Conservation (phyloP, 2,113 vertebrate species). For the Saccopteryx leptura region DNA sequence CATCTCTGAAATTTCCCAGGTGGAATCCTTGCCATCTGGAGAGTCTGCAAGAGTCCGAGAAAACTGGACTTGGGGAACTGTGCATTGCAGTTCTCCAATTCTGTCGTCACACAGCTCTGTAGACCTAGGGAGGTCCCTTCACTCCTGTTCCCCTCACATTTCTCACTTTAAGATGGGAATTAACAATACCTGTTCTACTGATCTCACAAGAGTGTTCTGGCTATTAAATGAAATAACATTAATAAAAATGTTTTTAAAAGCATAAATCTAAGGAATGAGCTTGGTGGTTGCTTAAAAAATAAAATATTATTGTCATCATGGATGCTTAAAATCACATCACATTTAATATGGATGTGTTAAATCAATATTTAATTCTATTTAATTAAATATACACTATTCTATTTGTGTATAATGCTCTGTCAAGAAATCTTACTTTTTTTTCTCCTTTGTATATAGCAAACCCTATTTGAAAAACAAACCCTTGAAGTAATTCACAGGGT, state of each 20-base stretch:
- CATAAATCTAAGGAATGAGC: constrained; percentile 1
- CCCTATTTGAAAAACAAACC: not conserved
- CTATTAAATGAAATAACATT: constrained; percentile 34
- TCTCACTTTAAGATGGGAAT: not conserved
- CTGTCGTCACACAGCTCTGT: not conserved
- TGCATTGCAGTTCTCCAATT: not conserved
- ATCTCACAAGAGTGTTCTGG: not conserved
- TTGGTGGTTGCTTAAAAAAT: not conserved
- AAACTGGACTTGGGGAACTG: not conserved
- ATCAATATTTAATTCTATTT: no score
- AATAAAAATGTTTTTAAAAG: not conserved
- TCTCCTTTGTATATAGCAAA: not conserved
- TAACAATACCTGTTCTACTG: not conserved
- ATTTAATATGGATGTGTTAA: no score
- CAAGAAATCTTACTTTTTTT: not conserved
- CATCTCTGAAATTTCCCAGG: not conserved
- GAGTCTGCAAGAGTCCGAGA: not conserved
- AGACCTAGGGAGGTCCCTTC: not conserved
- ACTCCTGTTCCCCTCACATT: not conserved
- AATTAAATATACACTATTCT: not conserved
- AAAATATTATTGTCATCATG: constrained; percentile 20
- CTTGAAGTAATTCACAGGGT: not conserved
- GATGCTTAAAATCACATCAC: constrained; percentile 6
- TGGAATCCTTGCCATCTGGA: not conserved
- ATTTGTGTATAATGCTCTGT: not conserved